These are phyloP conservation scores for Sepiola atlantica DNA, from an alignment of 2,888 invertebrate species.

Conservation along the genomic window DNA sequence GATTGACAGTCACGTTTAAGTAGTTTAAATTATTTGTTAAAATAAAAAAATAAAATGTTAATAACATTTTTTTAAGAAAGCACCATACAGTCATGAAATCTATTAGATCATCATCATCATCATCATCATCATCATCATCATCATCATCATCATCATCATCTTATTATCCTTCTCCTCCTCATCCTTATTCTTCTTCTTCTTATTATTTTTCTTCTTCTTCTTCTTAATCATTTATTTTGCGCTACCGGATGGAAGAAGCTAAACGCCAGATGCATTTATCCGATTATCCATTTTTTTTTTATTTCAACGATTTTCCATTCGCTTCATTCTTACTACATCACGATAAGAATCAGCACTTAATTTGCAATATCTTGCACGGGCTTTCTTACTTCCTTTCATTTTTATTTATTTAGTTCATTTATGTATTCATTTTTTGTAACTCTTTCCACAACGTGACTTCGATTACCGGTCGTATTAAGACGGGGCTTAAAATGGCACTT, in stretches of 20 bases:
- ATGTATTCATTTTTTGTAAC: no score
- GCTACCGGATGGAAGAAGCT: not conserved
- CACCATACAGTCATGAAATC: no score
- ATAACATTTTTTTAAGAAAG: no score
- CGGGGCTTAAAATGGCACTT: slow-evolving; percentile 8
- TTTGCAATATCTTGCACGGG: not conserved
- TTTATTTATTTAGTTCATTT: no score
- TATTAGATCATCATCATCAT: no score
- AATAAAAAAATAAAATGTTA: no score
- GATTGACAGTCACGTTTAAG: no score
- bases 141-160: no score
- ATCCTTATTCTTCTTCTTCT: not conserved
- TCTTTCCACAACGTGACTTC: not conserved
- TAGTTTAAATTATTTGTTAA: no score
- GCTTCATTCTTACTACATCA: not conserved
- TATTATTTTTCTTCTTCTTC: no score
- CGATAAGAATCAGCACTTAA: not conserved
- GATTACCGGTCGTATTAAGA: slow-evolving; percentile 16
- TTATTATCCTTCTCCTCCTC: not conserved
- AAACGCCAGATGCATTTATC: not conserved
- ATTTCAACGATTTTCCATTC: not conserved
- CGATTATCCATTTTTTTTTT: not conserved
- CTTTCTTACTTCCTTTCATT: not conserved
- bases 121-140: no score
- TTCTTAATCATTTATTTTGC: not conserved